phyloP scores from a whole-genome alignment of 2,888 invertebrate species.

The Cataglyphis livida region DNA sequence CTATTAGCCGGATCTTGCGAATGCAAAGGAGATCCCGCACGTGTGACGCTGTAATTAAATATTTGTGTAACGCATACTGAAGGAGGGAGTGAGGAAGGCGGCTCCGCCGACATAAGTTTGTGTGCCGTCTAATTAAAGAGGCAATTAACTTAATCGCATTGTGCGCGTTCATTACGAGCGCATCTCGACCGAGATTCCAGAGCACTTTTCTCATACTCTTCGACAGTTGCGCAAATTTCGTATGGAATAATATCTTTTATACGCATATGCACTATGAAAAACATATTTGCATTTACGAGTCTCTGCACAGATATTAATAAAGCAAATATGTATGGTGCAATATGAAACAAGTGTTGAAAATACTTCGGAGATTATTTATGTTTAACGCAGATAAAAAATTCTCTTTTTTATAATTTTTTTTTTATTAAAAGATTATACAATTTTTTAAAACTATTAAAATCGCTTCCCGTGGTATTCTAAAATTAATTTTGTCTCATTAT shows the following conservation, averaged over 20 bases:
- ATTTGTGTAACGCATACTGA: constrained; percentile 72
- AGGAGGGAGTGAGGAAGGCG: constrained; percentile 39
- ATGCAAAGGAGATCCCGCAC: constrained; percentile 62
- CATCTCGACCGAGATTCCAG: constrained; percentile 46
- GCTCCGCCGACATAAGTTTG: constrained; percentile 55
- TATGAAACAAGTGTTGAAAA: neutral
- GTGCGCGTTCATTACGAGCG: constrained; percentile 72
- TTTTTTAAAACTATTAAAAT: neutral
- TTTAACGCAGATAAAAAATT: neutral
- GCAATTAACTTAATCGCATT: constrained; percentile 79
- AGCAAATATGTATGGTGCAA: no score
- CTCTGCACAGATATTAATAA: neutral
- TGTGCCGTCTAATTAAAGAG: constrained; percentile 77
- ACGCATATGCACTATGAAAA: neutral
- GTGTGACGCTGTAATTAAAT: constrained; percentile 77
- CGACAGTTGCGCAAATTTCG: constrained; percentile 23
- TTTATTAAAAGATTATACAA: neutral
- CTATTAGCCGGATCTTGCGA: constrained; percentile 32
- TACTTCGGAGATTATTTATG: neutral
- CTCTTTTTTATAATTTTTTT: neutral
- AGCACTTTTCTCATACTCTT: constrained; percentile 31
- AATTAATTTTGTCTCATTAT: neutral
- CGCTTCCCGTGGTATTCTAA: neutral
- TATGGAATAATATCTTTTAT: neutral
- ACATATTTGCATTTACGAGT: neutral